phyloP scores from a whole-genome alignment of 2,888 invertebrate species.

The Pinctada fucata region DNA sequence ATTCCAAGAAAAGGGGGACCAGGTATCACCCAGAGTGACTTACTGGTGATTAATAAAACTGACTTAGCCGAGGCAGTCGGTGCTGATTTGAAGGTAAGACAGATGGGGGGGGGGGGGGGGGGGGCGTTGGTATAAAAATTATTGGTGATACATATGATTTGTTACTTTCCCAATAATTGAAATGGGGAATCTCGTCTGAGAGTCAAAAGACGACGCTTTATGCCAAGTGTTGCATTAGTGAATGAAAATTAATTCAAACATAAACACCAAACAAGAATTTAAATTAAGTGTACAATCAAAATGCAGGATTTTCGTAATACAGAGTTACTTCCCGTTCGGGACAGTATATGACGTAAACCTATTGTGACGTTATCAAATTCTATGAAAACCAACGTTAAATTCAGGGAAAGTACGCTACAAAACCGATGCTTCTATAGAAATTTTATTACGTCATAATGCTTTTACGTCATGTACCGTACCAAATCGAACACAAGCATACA shows the following conservation, averaged over 20 bases:
- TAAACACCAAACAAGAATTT: no score
- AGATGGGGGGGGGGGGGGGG: no score
- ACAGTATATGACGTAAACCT: neutral
- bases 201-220: no score
- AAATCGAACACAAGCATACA: neutral
- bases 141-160: no score
- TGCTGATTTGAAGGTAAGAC: conserved; percentile 68
- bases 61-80: conserved; percentile 75
- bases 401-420: no score
- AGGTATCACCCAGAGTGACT: conserved; percentile 74
- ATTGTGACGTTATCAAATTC: neutral
- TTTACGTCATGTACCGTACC: neutral
- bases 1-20: conserved; percentile 74
- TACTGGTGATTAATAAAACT: conserved; percentile 74
- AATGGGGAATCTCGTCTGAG: no score
- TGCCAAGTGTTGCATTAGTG: no score
- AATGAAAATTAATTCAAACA: no score
- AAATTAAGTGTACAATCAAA: no score
- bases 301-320: neutral
- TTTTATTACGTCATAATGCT: neutral
- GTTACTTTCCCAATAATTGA: no score
- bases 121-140: no score
- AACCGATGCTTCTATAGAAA: neutral
- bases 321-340: neutral
- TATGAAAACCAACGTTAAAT: neutral